Conservation (phyloP, 2,888 invertebrate genomes). For the Apomyelois bistriatella region DNA sequence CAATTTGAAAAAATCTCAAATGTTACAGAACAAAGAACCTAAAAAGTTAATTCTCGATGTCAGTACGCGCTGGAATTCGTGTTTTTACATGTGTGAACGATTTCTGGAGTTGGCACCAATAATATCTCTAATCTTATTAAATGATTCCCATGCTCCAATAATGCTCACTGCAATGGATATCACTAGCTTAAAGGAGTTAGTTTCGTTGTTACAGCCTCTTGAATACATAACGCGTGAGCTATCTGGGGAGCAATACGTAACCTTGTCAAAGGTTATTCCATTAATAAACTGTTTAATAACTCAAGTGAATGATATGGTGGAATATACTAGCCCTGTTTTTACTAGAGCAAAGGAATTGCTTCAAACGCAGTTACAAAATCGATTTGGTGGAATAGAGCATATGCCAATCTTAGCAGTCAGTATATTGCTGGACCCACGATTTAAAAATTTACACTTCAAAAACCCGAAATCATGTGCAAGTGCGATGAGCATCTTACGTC, state of each 20-base stretch:
- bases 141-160: slow-evolving; percentile 20
- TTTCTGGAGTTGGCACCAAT: slow-evolving; percentile 18
- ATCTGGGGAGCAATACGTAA: slow-evolving; percentile 22
- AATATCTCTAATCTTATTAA: slow-evolving; percentile 20
- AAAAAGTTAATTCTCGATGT: slow-evolving; percentile 21
- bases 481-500: slow-evolving; percentile 7
- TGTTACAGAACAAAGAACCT: not conserved
- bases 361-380: slow-evolving; percentile 12
- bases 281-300: slow-evolving; percentile 18
- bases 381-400: slow-evolving; percentile 18
- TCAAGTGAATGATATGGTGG: not conserved
- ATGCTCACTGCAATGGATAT: slow-evolving; percentile 19
- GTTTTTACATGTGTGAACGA: slow-evolving; percentile 19
- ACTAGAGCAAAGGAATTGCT: slow-evolving; percentile 3
- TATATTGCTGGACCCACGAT: slow-evolving; percentile 14
- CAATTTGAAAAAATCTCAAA: slow-evolving; percentile 12
- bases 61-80: slow-evolving; percentile 19
- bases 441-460: slow-evolving; percentile 25
- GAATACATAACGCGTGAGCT: slow-evolving; percentile 25
- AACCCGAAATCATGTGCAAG: slow-evolving; percentile 17
- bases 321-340: not conserved
- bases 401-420: not conserved
- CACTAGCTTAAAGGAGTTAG: slow-evolving; percentile 16
- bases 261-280: slow-evolving; percentile 22
- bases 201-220: slow-evolving; percentile 22